Evolutionary conservation across 2,797 vertebrate species (phyloP).

Genomic region (Saguinus oedipus): DNA sequence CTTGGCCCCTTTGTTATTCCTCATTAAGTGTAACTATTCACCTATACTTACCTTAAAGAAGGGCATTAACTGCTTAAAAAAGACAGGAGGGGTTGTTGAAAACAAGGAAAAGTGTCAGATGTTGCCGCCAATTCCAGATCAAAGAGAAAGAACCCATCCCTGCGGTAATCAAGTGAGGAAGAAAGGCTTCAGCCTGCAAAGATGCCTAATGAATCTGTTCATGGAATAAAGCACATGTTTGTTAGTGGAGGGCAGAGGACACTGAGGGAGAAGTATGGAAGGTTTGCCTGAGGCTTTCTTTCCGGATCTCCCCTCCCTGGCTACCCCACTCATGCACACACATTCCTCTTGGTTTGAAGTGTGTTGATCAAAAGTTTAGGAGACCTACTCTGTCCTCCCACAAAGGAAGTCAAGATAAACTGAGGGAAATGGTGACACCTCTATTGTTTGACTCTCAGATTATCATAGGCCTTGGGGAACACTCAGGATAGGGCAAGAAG

Average conservation of each 20-base stretch:
- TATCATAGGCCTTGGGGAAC: background rate
- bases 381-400: background rate
- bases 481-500: background rate
- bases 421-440: background rate
- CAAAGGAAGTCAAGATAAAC: background rate
- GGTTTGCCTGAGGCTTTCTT: background rate
- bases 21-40: background rate
- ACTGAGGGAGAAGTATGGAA: background rate
- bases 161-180: background rate
- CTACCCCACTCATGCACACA: fast-evolving
- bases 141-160: background rate
- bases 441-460: background rate
- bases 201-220: background rate
- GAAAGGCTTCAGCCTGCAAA: background rate
- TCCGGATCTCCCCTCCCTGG: background rate
- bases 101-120: background rate
- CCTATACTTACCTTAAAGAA: background rate
- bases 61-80: slow-evolving; percentile 26
- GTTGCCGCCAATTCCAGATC: background rate
- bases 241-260: background rate
- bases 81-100: background rate
- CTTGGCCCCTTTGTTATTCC: slow-evolving; percentile 24
- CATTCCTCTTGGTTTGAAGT: background rate
- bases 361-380: background rate
- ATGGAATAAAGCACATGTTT: background rate